Percentiles rank a stretch among this genome's conserved stretches.
These are phyloP conservation scores for Nephrocerus scutellatus DNA, from an alignment of 2,888 invertebrate species.

Conservation along the genomic window DNA sequence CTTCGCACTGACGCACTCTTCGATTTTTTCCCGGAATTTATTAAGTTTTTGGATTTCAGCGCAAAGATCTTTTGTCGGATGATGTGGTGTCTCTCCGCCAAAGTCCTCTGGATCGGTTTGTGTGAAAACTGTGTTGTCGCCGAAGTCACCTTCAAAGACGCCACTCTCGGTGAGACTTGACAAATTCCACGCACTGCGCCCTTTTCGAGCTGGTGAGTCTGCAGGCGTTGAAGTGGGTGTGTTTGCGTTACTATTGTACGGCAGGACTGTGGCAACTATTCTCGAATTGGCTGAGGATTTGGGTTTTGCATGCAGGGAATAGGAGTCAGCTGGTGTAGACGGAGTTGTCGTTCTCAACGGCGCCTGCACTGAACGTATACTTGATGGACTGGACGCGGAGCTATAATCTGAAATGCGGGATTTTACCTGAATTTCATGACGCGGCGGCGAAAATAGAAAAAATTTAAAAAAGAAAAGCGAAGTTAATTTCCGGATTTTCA, in stretches of 20 bases:
- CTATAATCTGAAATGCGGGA: conserved; percentile 35
- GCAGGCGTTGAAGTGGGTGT: conserved; percentile 42
- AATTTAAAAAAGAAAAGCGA: conserved; percentile 6
- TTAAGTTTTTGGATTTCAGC: conserved; percentile 57
- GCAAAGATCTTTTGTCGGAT: conserved; percentile 53
- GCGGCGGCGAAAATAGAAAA: too few species aligned
- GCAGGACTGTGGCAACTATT: conserved; percentile 61
- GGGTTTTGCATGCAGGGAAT: conserved; percentile 5
- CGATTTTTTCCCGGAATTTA: conserved; percentile 57
- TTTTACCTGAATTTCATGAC: too few species aligned
- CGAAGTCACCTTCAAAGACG: conserved; percentile 56
- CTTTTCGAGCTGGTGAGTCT: conserved; percentile 38
- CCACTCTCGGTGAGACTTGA: conserved; percentile 65
- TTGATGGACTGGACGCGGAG: conserved; percentile 31
- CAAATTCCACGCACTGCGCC: conserved; percentile 35
- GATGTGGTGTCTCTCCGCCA: too few species aligned
- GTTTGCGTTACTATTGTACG: conserved; percentile 47
- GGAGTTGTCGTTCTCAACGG: too few species aligned
- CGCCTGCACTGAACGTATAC: conserved; percentile 28
- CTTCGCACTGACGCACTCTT: conserved; percentile 49
- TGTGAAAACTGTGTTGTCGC: conserved; percentile 28
- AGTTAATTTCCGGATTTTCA: too few species aligned
- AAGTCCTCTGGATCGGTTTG: conserved; percentile 54
- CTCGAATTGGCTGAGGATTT: conserved; percentile 33
- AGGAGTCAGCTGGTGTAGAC: conserved; percentile 15